Evolutionary conservation across 2,113 vertebrate genomes (phyloP).

Genomic region (Trinectes maculatus): DNA sequence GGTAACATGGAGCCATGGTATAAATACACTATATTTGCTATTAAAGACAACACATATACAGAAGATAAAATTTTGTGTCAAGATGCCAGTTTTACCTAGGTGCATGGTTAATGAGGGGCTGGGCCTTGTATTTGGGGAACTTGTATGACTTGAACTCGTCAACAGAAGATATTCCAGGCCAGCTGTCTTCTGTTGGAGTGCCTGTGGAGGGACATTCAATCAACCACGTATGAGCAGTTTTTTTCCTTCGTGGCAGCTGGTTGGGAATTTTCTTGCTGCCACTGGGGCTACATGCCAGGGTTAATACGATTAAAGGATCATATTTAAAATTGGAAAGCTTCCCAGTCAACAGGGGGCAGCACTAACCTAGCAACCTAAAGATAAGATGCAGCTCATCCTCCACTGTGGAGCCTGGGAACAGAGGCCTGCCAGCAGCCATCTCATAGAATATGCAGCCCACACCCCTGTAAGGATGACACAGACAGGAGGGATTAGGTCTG

Average conservation of each 20-base stretch:
- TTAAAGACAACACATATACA: too few relatives aligned
- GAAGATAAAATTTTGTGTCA: background rate
- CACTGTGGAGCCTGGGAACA: slow-evolving; percentile 95
- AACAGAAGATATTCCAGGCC: slow-evolving; percentile 91
- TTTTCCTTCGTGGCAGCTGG: slow-evolving; percentile 50
- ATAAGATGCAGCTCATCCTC: slow-evolving; percentile 97
- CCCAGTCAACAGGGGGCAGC: slow-evolving; percentile 68
- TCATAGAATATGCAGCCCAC: slow-evolving; percentile 98
- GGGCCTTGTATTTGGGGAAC: slow-evolving; percentile 93
- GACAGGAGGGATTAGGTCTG: slow-evolving; percentile 3
- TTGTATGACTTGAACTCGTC: slow-evolving; percentile 96
- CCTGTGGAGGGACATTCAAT: slow-evolving; percentile 79
- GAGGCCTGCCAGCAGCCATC: slow-evolving; percentile 95
- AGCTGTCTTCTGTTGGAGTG: slow-evolving; percentile 93
- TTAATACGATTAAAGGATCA: slow-evolving; percentile 58
- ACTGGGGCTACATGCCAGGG: slow-evolving; percentile 49
- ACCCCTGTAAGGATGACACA: slow-evolving; percentile 81
- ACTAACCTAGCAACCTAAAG: slow-evolving; percentile 93
- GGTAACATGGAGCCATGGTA: too few relatives aligned
- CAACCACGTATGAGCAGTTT: slow-evolving; percentile 32
- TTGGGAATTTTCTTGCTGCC: slow-evolving; percentile 36
- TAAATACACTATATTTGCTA: background rate
- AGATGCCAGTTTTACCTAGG: slow-evolving; percentile 87
- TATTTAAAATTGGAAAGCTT: slow-evolving; percentile 10
- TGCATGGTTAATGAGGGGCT: slow-evolving; percentile 93